A percentile compares a stretch with the other conserved stretches of the same genome.
These are phyloP conservation scores for Thryonomys swinderianus DNA, from an alignment of 2,113 vertebrate species.

Conservation along the genomic window DNA sequence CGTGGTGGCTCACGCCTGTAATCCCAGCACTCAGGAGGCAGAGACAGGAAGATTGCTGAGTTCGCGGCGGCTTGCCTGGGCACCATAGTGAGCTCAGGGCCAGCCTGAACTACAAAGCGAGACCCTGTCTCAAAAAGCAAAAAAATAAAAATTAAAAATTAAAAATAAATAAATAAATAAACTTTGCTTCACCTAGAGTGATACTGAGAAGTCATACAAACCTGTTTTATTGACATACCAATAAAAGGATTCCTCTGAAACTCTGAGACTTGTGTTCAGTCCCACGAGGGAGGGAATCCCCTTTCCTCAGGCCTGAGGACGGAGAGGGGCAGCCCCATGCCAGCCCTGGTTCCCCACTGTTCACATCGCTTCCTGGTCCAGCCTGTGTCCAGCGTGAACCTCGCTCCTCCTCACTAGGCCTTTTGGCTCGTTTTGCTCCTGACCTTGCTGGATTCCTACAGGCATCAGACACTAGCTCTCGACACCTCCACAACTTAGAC, in stretches of 20 bases:
- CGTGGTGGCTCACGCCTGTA: too few relatives aligned
- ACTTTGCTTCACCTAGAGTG: not conserved
- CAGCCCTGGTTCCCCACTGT: fast-evolving
- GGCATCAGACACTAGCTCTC: not conserved
- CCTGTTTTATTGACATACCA: not conserved
- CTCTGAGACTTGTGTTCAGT: too few relatives aligned
- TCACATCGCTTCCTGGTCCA: not conserved
- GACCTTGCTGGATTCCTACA: not conserved
- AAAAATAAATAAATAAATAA: too few relatives aligned
- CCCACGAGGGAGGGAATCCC: not conserved
- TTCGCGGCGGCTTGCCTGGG: too few relatives aligned
- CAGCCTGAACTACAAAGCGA: too few relatives aligned
- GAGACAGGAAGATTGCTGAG: too few relatives aligned
- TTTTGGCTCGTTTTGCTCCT: not conserved
- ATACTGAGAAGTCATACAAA: not conserved
- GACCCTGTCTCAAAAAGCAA: too few relatives aligned
- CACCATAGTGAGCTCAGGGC: too few relatives aligned
- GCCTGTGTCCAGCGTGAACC: fast-evolving
- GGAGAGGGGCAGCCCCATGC: not conserved
- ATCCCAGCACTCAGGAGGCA: too few relatives aligned
- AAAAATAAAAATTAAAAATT: too few relatives aligned
- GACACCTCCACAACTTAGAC: fast-evolving
- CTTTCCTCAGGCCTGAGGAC: not conserved
- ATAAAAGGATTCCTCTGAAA: not conserved
- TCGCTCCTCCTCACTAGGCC: not conserved